Percentiles rank a stretch among this genome's conserved stretches.
phyloP scores from a whole-genome alignment of 1,140 invertebrate genomes.

The Eupristina koningsbergeri region DNA sequence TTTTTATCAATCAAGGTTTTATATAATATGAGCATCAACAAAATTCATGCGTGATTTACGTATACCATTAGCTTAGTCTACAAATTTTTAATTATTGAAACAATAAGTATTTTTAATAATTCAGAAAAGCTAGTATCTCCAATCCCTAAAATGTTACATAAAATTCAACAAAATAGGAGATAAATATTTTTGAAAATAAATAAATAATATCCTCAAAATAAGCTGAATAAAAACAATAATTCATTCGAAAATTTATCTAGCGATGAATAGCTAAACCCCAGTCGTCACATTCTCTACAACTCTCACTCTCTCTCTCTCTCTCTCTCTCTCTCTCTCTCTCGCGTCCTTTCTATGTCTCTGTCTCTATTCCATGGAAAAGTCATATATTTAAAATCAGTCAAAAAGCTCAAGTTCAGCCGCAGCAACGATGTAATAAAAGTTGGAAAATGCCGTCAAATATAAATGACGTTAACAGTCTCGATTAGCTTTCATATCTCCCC shows the following conservation, averaged over 20 bases:
- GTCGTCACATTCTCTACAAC: not conserved
- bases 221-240: not conserved
- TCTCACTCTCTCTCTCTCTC: no score
- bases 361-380: not conserved
- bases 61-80: no score
- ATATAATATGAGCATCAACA: no score
- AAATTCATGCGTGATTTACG: no score
- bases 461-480: constrained; percentile 38
- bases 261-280: not conserved
- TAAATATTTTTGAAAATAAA: not conserved
- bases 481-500: constrained; percentile 20
- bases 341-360: no score
- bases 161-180: not conserved
- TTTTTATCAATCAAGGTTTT: no score
- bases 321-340: no score
- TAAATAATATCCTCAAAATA: not conserved
- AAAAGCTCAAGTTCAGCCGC: constrained; percentile 2
- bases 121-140: no score
- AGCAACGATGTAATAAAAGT: constrained; percentile 19
- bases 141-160: not conserved
- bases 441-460: constrained; percentile 34
- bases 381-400: constrained; percentile 37
- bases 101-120: no score
- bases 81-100: no score
- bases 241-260: not conserved